Evolutionary conservation across 2,797 vertebrate species (phyloP).

Genomic region (Malacoraja senta): DNA sequence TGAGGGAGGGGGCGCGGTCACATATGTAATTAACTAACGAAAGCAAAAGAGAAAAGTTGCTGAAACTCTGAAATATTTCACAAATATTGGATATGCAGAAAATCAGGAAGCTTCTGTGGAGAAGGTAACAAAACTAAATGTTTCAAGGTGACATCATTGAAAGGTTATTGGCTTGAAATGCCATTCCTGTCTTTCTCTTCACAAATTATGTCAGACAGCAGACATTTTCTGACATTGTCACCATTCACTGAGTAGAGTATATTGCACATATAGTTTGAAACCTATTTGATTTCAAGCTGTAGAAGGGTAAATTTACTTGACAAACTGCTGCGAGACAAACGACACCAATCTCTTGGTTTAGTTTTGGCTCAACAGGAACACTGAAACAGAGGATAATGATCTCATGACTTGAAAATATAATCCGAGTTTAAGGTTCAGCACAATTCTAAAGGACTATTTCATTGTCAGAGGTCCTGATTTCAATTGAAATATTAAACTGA

Average conservation of each 20-base stretch:
- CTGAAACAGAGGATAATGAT: neutral
- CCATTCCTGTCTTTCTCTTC: no score
- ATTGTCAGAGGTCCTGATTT: neutral
- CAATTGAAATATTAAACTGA: neutral
- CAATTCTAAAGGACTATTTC: neutral
- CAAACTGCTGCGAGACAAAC: neutral
- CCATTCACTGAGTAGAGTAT: neutral
- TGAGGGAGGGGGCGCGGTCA: no score
- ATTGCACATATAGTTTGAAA: neutral
- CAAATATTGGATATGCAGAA: no score
- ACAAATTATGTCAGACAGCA: no score
- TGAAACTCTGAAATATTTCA: no score
- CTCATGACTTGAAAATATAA: neutral
- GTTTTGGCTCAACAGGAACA: neutral
- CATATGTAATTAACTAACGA: no score
- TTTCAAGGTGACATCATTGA: no score
- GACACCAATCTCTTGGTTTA: neutral
- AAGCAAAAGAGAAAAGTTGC: no score
- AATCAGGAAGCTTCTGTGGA: no score
- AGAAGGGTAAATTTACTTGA: neutral
- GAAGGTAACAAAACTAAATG: no score
- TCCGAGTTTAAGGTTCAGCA: neutral
- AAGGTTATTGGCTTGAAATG: no score
- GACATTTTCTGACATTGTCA: neutral
- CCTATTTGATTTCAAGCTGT: neutral